These are phyloP conservation scores for Asarcornis scutulata DNA, from an alignment of 2,113 vertebrate species.

Conservation along the genomic window DNA sequence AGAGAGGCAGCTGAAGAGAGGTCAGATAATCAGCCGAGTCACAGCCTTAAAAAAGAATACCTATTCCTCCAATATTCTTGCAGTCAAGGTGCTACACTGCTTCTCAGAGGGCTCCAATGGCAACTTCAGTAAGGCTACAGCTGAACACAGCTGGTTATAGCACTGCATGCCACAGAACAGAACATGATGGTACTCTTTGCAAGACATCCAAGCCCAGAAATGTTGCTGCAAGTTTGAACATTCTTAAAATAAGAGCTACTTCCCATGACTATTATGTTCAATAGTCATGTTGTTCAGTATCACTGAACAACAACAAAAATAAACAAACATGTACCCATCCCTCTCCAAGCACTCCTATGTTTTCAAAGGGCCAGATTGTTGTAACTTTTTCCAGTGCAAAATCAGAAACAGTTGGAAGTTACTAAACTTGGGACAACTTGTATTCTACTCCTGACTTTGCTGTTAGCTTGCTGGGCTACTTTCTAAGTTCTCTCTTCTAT, in stretches of 20 bases:
- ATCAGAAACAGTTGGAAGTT: background rate
- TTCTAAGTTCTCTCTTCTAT: background rate
- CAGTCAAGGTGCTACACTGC: background rate
- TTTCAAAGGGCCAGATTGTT: background rate
- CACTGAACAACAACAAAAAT: background rate
- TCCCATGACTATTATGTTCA: accelerated
- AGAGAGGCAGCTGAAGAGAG: background rate
- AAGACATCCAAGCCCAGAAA: background rate
- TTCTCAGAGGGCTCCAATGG: background rate
- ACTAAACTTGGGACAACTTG: background rate
- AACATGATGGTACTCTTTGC: background rate
- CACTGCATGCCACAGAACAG: accelerated
- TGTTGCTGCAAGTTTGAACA: background rate
- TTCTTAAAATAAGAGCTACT: background rate
- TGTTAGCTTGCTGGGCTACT: background rate
- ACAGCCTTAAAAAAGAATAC: background rate
- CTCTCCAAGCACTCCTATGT: background rate
- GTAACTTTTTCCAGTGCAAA: background rate
- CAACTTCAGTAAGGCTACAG: background rate
- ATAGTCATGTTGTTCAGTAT: background rate
- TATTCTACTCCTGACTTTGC: background rate
- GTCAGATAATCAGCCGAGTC: background rate
- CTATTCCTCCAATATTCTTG: background rate
- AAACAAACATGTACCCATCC: background rate
- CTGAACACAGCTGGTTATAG: background rate